Evolutionary conservation across 2,113 vertebrate genomes (phyloP).

Genomic region (Dasyurus viverrinus): DNA sequence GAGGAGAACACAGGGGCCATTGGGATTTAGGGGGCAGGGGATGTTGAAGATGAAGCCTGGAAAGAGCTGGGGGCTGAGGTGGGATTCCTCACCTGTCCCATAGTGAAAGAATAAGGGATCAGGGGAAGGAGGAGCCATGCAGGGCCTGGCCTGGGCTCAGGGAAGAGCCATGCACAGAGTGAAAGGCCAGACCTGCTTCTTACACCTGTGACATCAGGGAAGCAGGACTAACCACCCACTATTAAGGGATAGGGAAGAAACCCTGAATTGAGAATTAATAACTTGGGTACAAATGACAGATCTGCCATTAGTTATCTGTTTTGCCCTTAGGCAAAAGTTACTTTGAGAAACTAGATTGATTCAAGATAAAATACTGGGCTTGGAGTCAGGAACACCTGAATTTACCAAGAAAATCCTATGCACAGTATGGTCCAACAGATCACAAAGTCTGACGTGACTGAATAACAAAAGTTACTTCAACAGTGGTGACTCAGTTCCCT

Average conservation of each 20-base stretch:
- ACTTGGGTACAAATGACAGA: background rate
- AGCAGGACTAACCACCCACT: background rate
- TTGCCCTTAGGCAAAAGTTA: background rate
- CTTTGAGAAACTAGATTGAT: background rate
- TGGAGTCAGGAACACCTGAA: background rate
- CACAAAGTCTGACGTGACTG: background rate
- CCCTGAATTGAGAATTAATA: background rate
- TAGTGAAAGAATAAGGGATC: background rate
- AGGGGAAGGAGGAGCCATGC: background rate
- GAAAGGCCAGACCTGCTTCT: background rate
- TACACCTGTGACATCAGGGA: background rate
- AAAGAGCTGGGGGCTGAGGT: background rate
- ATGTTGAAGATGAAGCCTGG: background rate
- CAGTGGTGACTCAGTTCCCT: background rate
- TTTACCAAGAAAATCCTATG: background rate
- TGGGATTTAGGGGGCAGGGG: background rate
- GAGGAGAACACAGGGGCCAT: background rate
- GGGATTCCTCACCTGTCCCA: background rate
- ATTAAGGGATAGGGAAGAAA: background rate
- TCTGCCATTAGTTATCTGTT: background rate
- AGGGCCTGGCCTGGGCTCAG: background rate
- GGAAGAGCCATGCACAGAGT: background rate
- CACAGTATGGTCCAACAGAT: background rate
- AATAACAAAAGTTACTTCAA: background rate
- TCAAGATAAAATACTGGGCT: background rate